phyloP scores from a whole-genome alignment of 1,140 invertebrate species.

The Pachypeltis micranthus region DNA sequence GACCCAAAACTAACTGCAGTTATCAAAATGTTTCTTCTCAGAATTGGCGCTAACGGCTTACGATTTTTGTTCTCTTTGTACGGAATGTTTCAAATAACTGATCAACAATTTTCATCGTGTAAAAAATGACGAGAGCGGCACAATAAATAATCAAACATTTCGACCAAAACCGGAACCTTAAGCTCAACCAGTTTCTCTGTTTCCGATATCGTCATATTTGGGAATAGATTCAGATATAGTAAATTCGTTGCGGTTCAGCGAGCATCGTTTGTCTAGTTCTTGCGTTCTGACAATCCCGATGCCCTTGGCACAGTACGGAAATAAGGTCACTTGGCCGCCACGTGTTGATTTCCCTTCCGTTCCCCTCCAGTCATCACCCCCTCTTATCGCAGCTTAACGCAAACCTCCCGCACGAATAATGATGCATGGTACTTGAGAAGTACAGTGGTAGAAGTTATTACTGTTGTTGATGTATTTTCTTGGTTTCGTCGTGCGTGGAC shows the following conservation, averaged over 20 bases:
- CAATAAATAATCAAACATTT: background rate
- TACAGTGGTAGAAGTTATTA: background rate
- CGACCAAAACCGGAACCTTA: background rate
- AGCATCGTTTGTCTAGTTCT: background rate
- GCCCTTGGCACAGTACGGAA: background rate
- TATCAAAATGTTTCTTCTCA: no score
- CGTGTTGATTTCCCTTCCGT: background rate
- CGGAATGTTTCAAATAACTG: no score
- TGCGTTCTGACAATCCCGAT: background rate
- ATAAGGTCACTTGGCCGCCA: background rate
- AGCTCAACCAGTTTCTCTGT: no score
- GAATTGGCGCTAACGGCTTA: no score
- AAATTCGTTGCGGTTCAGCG: background rate
- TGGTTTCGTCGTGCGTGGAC: no score
- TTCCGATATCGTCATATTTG: background rate
- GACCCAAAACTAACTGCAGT: no score
- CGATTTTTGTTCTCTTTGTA: no score
- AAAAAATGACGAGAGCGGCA: background rate
- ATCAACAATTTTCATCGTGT: background rate
- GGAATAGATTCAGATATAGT: background rate
- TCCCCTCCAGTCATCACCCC: background rate
- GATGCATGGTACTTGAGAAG: background rate
- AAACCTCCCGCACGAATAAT: background rate
- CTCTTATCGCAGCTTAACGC: background rate
- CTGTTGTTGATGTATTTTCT: no score